Evolutionary conservation across 2,113 vertebrate genomes (phyloP).

Genomic region (Pygoscelis antarcticus): DNA sequence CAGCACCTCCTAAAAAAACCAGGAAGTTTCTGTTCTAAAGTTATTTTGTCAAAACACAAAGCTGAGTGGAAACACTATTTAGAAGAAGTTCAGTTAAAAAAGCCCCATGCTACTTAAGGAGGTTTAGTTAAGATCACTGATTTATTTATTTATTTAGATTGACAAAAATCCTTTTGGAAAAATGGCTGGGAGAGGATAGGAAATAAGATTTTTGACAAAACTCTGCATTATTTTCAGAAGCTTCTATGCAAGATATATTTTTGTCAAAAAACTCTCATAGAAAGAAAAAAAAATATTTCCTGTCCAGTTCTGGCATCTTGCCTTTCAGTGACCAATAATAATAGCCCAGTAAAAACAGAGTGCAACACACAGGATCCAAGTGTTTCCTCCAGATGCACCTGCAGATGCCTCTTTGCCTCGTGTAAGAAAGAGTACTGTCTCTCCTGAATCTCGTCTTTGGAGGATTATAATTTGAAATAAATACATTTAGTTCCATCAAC

Average conservation of each 20-base stretch:
- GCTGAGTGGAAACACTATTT: not conserved
- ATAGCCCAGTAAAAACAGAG: constrained; percentile 32
- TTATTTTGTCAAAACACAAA: not conserved
- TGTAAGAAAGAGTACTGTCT: not conserved
- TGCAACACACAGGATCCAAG: constrained; percentile 53
- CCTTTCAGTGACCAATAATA: constrained; percentile 45
- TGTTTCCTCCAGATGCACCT: constrained; percentile 65
- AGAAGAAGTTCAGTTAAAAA: not conserved
- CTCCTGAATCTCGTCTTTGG: not conserved
- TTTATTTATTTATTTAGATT: not conserved
- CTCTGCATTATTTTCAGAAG: not conserved
- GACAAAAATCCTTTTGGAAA: not conserved
- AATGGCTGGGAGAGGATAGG: not conserved
- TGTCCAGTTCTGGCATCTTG: constrained; percentile 35
- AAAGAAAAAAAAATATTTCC: not conserved
- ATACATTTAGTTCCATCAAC: not conserved
- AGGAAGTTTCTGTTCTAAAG: not conserved
- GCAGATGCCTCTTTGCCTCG: not conserved
- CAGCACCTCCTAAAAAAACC: not conserved
- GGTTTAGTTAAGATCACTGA: not conserved
- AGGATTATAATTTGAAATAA: not conserved
- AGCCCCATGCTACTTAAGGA: not conserved
- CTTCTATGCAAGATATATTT: not conserved
- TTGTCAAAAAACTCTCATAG: not conserved
- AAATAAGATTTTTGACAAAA: not conserved